Conservation (phyloP, 2,113 vertebrate genomes). For the Amphilophus citrinellus region DNA sequence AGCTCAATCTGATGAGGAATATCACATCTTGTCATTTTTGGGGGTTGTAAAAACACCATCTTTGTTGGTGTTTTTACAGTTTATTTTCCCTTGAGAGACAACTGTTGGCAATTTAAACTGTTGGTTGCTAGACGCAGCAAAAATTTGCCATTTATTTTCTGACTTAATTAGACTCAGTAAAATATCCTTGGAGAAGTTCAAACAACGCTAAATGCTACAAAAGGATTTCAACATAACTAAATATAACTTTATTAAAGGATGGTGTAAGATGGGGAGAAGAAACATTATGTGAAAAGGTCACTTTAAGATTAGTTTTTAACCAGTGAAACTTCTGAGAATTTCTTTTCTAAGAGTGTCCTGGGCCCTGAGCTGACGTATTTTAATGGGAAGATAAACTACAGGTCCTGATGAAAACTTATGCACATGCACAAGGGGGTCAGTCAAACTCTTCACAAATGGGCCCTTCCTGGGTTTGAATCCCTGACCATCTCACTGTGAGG, state of each 20-base stretch:
- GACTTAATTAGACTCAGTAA: neutral
- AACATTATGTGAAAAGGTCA: neutral
- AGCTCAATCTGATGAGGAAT: neutral
- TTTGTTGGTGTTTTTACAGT: fast-evolving
- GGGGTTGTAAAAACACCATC: neutral
- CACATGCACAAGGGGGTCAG: neutral
- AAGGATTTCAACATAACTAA: neutral
- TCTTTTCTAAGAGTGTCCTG: fast-evolving
- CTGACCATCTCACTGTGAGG: too few relatives aligned
- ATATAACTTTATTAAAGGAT: neutral
- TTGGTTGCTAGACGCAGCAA: neutral
- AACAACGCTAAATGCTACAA: neutral
- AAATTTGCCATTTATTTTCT: neutral
- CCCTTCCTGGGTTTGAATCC: too few relatives aligned
- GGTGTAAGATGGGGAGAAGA: neutral
- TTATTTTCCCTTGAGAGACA: neutral
- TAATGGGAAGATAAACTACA: neutral
- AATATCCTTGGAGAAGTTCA: neutral
- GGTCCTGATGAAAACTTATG: neutral
- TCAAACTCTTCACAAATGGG: neutral
- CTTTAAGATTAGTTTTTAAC: neutral
- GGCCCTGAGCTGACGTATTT: neutral
- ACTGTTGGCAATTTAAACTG: fast-evolving
- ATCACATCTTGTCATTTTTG: fast-evolving
- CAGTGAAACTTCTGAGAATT: neutral